A percentile compares a stretch with the other conserved stretches of the same genome.
Evolutionary conservation across 1,140 invertebrate genomes (phyloP).

Genomic region (Pectinophora gossypiella): DNA sequence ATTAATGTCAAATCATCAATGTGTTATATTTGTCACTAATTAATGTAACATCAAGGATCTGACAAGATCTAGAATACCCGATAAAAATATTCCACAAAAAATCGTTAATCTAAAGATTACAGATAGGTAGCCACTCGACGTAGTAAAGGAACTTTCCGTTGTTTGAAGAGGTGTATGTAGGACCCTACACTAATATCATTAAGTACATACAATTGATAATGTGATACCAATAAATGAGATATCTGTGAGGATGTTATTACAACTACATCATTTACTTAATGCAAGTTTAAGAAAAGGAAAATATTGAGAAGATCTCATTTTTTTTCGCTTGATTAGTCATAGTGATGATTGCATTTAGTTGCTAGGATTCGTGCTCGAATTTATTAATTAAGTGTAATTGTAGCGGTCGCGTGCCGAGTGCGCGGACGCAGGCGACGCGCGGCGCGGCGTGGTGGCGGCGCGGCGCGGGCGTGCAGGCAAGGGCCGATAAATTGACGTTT

Average conservation of each 20-base stretch:
- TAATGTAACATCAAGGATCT: no score
- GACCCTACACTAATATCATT: neutral
- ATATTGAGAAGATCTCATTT: no score
- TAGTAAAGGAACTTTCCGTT: slow-evolving; percentile 33
- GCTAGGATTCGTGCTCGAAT: slow-evolving; percentile 24
- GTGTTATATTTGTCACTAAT: no score
- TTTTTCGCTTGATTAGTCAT: no score
- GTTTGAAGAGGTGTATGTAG: slow-evolving; percentile 15
- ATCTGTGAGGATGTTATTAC: neutral
- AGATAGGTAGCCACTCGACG: slow-evolving; percentile 15
- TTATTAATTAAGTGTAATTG: slow-evolving; percentile 49
- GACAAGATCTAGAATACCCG: no score
- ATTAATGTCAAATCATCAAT: no score
- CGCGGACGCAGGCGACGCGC: neutral
- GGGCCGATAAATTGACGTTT: slow-evolving; percentile 36
- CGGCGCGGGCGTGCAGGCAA: slow-evolving; percentile 12
- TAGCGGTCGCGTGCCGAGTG: slow-evolving; percentile 31
- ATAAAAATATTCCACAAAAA: slow-evolving; percentile 45
- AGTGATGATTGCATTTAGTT: neutral
- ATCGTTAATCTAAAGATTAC: slow-evolving; percentile 38
- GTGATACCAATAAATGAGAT: neutral
- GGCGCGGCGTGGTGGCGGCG: neutral
- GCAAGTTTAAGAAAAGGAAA: no score
- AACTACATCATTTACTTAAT: neutral
- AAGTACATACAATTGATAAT: neutral